Conservation (phyloP, 2,888 invertebrate genomes). For the Aleiodes alternator region DNA sequence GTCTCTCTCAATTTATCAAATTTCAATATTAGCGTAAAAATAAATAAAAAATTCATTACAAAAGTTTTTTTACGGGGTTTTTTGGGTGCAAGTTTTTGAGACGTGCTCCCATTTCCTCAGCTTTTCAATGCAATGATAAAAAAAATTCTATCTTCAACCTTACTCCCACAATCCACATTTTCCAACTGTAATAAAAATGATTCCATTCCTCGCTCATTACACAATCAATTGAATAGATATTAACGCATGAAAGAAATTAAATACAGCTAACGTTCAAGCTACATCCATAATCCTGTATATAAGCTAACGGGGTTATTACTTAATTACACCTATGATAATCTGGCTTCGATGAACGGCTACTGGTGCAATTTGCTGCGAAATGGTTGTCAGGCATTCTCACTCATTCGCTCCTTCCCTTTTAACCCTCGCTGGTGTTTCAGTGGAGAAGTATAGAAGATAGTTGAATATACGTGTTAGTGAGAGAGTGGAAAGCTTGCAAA, state of each 20-base stretch:
- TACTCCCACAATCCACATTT: too few relatives aligned
- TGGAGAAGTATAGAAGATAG: constrained; percentile 18
- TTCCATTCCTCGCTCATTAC: neutral
- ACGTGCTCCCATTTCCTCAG: too few relatives aligned
- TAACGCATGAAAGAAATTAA: neutral
- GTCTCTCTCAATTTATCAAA: too few relatives aligned
- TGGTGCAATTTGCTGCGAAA: constrained; percentile 52
- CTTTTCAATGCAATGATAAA: too few relatives aligned
- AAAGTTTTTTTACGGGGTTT: too few relatives aligned
- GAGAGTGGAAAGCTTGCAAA: neutral
- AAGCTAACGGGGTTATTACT: constrained; percentile 48
- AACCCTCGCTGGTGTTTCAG: neutral
- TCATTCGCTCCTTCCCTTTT: neutral
- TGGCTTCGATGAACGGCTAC: constrained; percentile 51
- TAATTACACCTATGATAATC: constrained; percentile 55
- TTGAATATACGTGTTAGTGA: neutral
- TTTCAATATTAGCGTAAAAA: too few relatives aligned
- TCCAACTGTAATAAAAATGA: too few relatives aligned
- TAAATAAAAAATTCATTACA: too few relatives aligned
- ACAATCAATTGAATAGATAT: neutral
- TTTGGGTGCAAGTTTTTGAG: too few relatives aligned
- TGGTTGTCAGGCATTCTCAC: constrained; percentile 47
- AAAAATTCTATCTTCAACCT: too few relatives aligned
- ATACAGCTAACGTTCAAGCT: neutral
- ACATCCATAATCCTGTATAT: constrained; percentile 35